Conservation (phyloP, 1,140 invertebrate genomes). For the Acromyrmex echinatior region DNA sequence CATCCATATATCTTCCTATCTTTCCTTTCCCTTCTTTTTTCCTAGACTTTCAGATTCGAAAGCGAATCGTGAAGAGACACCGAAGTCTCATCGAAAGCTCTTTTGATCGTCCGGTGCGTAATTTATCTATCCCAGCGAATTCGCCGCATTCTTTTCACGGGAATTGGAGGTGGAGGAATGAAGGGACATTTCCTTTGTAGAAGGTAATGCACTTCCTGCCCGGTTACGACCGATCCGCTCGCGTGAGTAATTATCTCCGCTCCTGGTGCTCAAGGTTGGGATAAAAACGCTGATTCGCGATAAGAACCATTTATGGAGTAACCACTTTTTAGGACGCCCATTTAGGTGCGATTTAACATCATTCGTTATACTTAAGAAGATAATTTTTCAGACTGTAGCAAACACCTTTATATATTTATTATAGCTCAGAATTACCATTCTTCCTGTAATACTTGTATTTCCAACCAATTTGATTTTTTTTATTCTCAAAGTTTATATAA, state of each 20-base stretch:
- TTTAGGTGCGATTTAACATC: slow-evolving; percentile 25
- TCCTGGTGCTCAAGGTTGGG: slow-evolving; percentile 13
- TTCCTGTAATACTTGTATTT: not conserved
- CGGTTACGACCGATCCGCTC: slow-evolving; percentile 37
- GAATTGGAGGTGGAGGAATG: not conserved
- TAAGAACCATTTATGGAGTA: slow-evolving; percentile 33
- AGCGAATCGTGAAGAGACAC: slow-evolving; percentile 31
- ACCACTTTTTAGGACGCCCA: slow-evolving; percentile 3
- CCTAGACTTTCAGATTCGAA: not conserved
- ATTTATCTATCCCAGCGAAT: slow-evolving; percentile 47
- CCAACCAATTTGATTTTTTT: not conserved
- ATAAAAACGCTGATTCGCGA: slow-evolving; percentile 41
- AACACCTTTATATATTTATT: too few species aligned
- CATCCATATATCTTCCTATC: not conserved
- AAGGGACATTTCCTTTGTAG: slow-evolving; percentile 14
- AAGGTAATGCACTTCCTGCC: slow-evolving; percentile 50
- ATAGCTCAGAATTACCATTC: not conserved
- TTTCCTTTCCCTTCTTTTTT: not conserved
- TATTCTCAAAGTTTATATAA: not conserved
- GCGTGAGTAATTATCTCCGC: slow-evolving; percentile 45
- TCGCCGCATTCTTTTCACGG: slow-evolving; percentile 39
- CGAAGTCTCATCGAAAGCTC: slow-evolving; percentile 37
- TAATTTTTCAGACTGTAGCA: not conserved
- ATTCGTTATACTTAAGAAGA: slow-evolving; percentile 18
- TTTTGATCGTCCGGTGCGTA: slow-evolving; percentile 51